Conservation (phyloP, 2,113 vertebrate species). For the Grammomys surdaster region DNA sequence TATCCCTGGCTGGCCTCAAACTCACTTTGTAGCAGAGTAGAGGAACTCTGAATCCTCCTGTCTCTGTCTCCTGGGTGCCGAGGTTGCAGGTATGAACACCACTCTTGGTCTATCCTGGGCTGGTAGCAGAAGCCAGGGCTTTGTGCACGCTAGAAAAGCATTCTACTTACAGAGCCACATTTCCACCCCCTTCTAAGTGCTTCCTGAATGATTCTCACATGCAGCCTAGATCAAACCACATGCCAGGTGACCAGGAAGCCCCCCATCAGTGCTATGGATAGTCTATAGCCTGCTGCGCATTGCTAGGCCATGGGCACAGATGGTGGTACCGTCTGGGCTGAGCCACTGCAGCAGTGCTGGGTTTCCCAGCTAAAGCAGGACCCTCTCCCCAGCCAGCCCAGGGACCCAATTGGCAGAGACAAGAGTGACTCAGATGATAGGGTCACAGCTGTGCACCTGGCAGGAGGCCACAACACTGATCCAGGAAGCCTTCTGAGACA, state of each 20-base stretch:
- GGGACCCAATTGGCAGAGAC: background rate
- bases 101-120: background rate
- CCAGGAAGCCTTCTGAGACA: background rate
- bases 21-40: background rate
- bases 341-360: background rate
- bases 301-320: conserved; percentile 61
- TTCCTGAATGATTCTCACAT: background rate
- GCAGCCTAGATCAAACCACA: background rate
- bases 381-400: background rate
- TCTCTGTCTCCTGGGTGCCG: background rate
- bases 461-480: background rate
- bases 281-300: background rate
- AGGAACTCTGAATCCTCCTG: background rate
- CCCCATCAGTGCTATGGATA: conserved; percentile 32
- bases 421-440: background rate
- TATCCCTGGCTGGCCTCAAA: background rate
- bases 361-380: conserved; percentile 11
- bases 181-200: background rate
- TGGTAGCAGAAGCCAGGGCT: background rate
- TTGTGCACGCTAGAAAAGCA: background rate
- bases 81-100: background rate
- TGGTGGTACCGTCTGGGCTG: conserved; percentile 61
- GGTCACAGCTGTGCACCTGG: conserved; percentile 65
- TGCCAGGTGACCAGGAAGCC: background rate
- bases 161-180: background rate